phyloP scores from a whole-genome alignment of 2,113 vertebrate species.

The Indicator indicator region DNA sequence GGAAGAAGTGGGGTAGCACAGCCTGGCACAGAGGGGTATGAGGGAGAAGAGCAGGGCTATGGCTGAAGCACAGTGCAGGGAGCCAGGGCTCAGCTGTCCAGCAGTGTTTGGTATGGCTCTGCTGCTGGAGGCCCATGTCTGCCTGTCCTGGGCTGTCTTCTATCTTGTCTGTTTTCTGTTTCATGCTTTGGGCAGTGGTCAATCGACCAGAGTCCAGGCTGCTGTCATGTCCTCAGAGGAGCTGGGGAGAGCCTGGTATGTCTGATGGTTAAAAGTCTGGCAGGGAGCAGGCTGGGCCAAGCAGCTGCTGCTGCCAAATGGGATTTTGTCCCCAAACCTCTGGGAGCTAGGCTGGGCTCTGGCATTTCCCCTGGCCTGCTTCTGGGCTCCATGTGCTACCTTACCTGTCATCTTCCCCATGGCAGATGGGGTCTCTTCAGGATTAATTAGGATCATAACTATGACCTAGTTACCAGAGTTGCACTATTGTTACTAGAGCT shows the following conservation, averaged over 20 bases:
- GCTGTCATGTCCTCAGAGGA: accelerated
- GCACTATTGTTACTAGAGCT: conserved; percentile 16
- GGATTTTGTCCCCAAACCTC: neutral
- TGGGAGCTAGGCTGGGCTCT: neutral
- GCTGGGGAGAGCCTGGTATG: neutral
- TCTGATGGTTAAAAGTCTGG: neutral
- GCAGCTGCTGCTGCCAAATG: neutral
- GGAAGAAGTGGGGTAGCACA: neutral
- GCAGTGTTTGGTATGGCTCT: neutral
- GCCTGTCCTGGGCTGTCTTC: neutral
- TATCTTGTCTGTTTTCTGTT: neutral
- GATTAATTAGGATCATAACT: conserved; percentile 62
- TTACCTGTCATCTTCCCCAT: neutral
- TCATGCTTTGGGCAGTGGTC: neutral
- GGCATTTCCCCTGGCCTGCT: neutral
- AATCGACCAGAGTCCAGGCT: neutral
- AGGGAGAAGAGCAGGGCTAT: neutral
- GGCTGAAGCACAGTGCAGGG: neutral
- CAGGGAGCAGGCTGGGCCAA: neutral
- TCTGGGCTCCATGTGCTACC: neutral
- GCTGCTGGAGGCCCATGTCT: neutral
- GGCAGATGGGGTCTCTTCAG: conserved; percentile 39
- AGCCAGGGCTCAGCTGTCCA: neutral
- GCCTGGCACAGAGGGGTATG: accelerated
- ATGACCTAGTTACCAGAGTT: conserved; percentile 59